Evolutionary conservation across 2,797 vertebrate genomes (phyloP).

Genomic region (Propithecus deckenii): DNA sequence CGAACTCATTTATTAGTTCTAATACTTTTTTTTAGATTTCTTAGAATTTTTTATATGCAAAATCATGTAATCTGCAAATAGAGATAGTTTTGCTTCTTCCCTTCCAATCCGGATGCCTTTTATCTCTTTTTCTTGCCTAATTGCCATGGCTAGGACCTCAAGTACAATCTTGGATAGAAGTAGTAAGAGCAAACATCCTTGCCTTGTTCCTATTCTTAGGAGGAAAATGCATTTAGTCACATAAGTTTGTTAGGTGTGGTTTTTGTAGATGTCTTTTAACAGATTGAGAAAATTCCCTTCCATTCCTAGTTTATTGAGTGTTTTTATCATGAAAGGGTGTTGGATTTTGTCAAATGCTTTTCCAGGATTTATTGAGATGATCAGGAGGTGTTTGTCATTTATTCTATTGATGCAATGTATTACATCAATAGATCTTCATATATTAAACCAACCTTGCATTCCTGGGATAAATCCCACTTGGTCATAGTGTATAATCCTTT

Average conservation of each 20-base stretch:
- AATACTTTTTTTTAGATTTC: background rate
- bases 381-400: background rate
- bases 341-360: constrained; percentile 13
- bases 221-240: background rate
- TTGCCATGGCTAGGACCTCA: background rate
- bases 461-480: background rate
- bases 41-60: background rate
- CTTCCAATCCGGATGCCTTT: background rate
- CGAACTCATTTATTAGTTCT: background rate
- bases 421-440: constrained; percentile 17
- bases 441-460: constrained; percentile 44
- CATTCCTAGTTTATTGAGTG: background rate
- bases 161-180: background rate
- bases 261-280: background rate
- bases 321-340: background rate
- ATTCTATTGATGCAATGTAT: background rate
- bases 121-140: background rate
- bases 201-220: background rate
- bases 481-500: background rate
- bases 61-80: background rate
- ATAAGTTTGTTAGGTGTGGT: background rate
- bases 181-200: background rate
- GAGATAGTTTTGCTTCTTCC: background rate
- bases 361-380: background rate
- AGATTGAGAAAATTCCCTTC: background rate